These are phyloP conservation scores for Mystacornis crossleyi DNA, from an alignment of 2,113 vertebrate genomes.

Conservation along the genomic window DNA sequence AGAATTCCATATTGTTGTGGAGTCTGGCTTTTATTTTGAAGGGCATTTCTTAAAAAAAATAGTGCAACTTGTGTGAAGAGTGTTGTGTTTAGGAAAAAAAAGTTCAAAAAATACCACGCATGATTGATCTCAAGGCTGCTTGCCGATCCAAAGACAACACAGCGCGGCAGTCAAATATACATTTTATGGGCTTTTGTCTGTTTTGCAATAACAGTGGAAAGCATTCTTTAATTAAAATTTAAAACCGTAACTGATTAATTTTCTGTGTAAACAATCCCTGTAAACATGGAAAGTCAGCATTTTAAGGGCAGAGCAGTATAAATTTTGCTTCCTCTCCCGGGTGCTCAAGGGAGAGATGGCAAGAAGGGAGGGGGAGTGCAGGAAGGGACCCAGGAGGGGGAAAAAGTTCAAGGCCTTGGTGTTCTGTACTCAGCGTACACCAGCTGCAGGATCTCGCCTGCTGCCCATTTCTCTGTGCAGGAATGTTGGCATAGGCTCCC, in stretches of 20 bases:
- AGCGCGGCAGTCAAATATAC: slow-evolving; percentile 75
- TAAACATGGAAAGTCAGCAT: slow-evolving; percentile 80
- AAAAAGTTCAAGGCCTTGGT: slow-evolving; percentile 47
- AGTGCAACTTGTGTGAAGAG: slow-evolving; percentile 71
- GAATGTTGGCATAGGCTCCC: not conserved
- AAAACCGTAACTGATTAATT: slow-evolving; percentile 86
- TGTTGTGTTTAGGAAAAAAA: slow-evolving; percentile 69
- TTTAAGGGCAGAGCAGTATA: slow-evolving; percentile 69
- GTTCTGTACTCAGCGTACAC: slow-evolving; percentile 1
- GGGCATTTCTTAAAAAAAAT: slow-evolving; percentile 21
- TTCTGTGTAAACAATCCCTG: slow-evolving; percentile 80
- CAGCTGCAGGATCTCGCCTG: slow-evolving; percentile 17
- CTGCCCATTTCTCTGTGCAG: slow-evolving; percentile 12
- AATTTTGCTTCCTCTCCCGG: slow-evolving; percentile 62
- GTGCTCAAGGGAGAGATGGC: slow-evolving; percentile 29
- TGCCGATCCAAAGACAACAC: slow-evolving; percentile 78
- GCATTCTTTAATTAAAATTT: slow-evolving; percentile 86
- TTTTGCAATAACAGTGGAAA: slow-evolving; percentile 82
- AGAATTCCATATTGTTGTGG: slow-evolving; percentile 61
- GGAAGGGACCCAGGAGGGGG: slow-evolving; percentile 5
- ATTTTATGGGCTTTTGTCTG: slow-evolving; percentile 83
- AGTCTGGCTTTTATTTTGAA: slow-evolving; percentile 77
- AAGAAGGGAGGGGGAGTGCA: slow-evolving; percentile 36
- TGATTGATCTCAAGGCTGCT: slow-evolving; percentile 75
- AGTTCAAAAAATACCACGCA: slow-evolving; percentile 75